Evolutionary conservation across 2,888 invertebrate genomes (phyloP).

Genomic region (Pemphredon lugubris): DNA sequence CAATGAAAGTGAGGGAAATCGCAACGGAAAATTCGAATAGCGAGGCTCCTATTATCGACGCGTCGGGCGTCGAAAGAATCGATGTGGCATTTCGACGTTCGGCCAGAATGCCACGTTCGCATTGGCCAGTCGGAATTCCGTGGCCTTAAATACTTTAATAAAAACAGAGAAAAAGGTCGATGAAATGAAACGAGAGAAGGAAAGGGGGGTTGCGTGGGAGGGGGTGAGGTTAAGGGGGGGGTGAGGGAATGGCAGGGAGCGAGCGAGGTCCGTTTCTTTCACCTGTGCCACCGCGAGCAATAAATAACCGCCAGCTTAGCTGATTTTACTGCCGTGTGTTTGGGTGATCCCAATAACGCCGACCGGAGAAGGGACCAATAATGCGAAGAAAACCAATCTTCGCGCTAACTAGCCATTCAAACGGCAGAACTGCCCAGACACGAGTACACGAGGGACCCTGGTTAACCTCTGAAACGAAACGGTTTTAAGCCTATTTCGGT

Average conservation of each 20-base stretch:
- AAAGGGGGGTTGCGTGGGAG: too few relatives aligned
- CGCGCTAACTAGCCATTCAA: constrained; percentile 80
- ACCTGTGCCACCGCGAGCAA: constrained; percentile 78
- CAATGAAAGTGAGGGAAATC: too few relatives aligned
- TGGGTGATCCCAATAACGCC: constrained; percentile 78
- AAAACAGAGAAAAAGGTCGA: constrained; percentile 1
- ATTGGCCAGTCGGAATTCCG: constrained; percentile 11
- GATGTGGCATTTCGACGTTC: too few relatives aligned
- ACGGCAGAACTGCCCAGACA: constrained; percentile 70
- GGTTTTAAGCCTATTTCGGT: constrained; percentile 63
- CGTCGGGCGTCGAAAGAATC: too few relatives aligned
- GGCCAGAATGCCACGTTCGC: neutral
- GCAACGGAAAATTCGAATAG: too few relatives aligned
- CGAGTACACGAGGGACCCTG: constrained; percentile 74
- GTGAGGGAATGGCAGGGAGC: too few relatives aligned
- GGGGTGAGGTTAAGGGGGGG: neutral
- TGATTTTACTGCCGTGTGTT: constrained; percentile 79
- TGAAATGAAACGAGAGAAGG: constrained; percentile 6
- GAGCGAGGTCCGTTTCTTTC: constrained; percentile 56
- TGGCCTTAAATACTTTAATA: constrained; percentile 8
- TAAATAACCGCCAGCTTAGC: constrained; percentile 81
- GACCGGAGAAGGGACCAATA: constrained; percentile 69
- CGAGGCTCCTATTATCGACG: too few relatives aligned
- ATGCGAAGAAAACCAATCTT: constrained; percentile 78
- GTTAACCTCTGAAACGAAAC: constrained; percentile 76